Evolutionary conservation across 2,797 vertebrate species (phyloP), one percentile per base, ranked within the genome.

Genomic region (Gastrophryne carolinensis): DNA sequence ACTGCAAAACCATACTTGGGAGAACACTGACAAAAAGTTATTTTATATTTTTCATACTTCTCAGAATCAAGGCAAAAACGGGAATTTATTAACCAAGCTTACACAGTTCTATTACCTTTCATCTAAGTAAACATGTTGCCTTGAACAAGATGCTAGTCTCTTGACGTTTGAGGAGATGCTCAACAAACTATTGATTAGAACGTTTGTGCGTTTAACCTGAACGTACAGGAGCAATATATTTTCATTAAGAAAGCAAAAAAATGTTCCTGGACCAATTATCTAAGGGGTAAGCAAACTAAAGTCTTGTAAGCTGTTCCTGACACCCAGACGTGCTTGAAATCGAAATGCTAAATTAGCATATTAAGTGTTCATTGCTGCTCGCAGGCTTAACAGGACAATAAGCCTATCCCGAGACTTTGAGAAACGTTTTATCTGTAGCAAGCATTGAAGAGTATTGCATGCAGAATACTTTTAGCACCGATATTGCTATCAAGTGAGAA

Each of bases 271-370:
- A 35, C 56, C 47, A 44, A 69, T 53, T 19, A 62, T n/a, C 5
- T 12, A 29, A 26, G 41, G 53, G 61, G 53, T 34, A 73, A 72
- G 47, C 65, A 61, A 76, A 62, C 27, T 34, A 9, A 66, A 66
- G 56, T 27, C 47, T 76, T 27, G 26, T 56, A 35, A 50, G 44
- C 32, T 39, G 17, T 67, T 50, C 37, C 57, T 30, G 7, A 50
- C 52, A 30, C 29, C 26, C 12, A 12, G 73, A 69, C 65, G 73
- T 69, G 73, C 29, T 35, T 27, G 21, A 64, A 63, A 70, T 77
- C 13, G 27, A 35, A 56, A 77, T 56, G 13, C 32, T n/a, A 61
- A 62, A 76, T 76, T 77, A 64, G 66, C 74, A 77, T 77, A 70
- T 77, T 27, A 77, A 77, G 57, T 70, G 53, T 44, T 39, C 53